These are phyloP conservation scores for Tinea trinotella DNA, from an alignment of 2,888 invertebrate species.

Conservation along the genomic window DNA sequence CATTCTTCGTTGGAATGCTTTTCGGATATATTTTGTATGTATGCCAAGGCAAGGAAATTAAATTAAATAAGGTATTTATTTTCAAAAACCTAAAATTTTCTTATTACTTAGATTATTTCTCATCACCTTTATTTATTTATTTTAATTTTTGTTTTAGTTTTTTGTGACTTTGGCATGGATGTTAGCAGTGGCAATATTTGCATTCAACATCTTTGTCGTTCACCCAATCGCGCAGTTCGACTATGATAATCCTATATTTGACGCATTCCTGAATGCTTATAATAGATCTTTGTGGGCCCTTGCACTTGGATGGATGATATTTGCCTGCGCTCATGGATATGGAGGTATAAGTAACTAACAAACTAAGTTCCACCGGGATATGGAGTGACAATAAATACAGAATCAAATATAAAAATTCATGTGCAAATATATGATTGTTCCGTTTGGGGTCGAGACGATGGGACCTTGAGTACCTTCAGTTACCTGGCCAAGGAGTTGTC, in stretches of 20 bases:
- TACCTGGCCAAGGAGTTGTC: too few species aligned
- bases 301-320: conserved; percentile 43
- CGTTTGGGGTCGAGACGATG: too few species aligned
- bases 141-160: conserved; percentile 1
- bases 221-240: conserved; percentile 28
- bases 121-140: too few species aligned
- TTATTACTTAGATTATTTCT: too few species aligned
- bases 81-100: too few species aligned
- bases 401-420: too few species aligned
- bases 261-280: conserved; percentile 35
- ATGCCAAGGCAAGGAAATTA: conserved; percentile 32
- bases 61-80: conserved; percentile 34
- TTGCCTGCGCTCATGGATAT: conserved; percentile 46
- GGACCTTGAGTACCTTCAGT: too few species aligned
- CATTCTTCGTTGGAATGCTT: conserved; percentile 45
- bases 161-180: conserved; percentile 26
- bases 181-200: conserved; percentile 22
- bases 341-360: too few species aligned
- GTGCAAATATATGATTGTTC: too few species aligned
- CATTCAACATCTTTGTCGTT: conserved; percentile 26
- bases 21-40: conserved; percentile 41
- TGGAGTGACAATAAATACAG: too few species aligned
- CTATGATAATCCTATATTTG: conserved; percentile 30
- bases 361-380: too few species aligned
- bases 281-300: conserved; percentile 44